Conservation (phyloP, 1,140 invertebrate genomes). For the Anadara kagoshimensis region DNA sequence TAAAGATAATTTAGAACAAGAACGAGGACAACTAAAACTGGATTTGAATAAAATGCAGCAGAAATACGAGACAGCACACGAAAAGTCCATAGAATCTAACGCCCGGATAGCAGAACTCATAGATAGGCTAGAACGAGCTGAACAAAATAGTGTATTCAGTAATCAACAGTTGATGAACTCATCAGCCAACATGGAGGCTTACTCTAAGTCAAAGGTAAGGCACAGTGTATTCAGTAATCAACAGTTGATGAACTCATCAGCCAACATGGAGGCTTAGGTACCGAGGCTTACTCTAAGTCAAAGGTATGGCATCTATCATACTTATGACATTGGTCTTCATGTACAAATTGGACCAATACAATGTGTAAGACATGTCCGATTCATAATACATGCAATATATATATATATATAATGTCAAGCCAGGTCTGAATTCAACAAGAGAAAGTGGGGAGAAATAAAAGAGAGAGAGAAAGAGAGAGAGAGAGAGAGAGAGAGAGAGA, state of each 20-base stretch:
- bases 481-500: too few species aligned
- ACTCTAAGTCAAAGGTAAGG: conserved; percentile 36
- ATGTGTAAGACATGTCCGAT: too few species aligned
- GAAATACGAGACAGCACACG: conserved; percentile 52
- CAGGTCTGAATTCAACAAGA: too few species aligned
- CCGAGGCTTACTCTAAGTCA: conserved; percentile 43
- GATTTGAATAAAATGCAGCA: conserved; percentile 58
- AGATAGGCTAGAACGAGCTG: conserved; percentile 52
- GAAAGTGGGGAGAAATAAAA: too few species aligned
- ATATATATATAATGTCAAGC: too few species aligned
- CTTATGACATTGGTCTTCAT: background rate
- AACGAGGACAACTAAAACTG: conserved; percentile 48
- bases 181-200: conserved; percentile 55
- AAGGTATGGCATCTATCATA: conserved; percentile 21
- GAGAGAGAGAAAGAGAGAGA: too few species aligned
- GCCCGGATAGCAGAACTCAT: conserved; percentile 56
- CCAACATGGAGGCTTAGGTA: conserved; percentile 57
- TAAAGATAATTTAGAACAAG: conserved; percentile 58
- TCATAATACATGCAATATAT: too few species aligned
- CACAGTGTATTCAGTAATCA: conserved; percentile 32
- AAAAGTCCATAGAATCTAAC: conserved; percentile 59
- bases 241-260: conserved; percentile 59
- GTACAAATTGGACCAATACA: too few species aligned
- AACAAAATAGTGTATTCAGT: conserved; percentile 46
- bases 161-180: conserved; percentile 55